These are phyloP conservation scores for Eulemur mongoz DNA, from an alignment of 2,797 vertebrate genomes.

Conservation along the genomic window DNA sequence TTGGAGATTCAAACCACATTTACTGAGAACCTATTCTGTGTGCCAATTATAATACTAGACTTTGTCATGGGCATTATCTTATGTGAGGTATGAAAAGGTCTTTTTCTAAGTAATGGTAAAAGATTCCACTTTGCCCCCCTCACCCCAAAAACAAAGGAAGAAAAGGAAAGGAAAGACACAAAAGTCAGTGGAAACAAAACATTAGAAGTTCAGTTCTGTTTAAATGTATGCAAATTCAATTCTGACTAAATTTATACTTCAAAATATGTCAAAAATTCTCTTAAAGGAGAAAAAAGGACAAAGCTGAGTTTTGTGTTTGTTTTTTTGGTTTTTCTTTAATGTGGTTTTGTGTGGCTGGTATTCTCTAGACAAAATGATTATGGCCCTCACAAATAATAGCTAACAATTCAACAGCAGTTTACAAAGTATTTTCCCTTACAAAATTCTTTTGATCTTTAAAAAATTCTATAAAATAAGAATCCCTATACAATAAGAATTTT, in stretches of 20 bases:
- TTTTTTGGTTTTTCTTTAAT: neutral
- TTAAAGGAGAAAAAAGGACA: neutral
- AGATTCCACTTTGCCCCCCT: neutral
- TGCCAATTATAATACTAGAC: neutral
- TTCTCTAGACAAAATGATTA: neutral
- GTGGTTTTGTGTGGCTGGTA: neutral
- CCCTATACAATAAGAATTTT: neutral
- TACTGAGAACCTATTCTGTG: neutral
- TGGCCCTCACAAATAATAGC: neutral
- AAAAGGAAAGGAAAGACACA: neutral
- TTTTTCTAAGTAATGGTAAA: neutral
- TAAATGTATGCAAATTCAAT: neutral
- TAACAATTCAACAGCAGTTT: neutral
- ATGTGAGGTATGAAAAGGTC: neutral
- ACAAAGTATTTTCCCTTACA: neutral
- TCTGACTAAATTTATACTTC: neutral
- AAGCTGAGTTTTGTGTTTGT: neutral
- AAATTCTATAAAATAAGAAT: neutral
- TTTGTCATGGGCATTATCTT: neutral
- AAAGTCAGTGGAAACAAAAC: neutral
- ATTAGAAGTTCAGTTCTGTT: neutral
- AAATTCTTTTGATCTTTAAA: slow-evolving; percentile 6
- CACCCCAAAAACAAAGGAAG: neutral
- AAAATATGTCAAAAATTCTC: slow-evolving; percentile 9
- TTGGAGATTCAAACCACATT: neutral